Evolutionary conservation across 2,888 invertebrate species (phyloP), one percentile per base, ranked within the genome.

Genomic region (Thereva unica): DNA sequence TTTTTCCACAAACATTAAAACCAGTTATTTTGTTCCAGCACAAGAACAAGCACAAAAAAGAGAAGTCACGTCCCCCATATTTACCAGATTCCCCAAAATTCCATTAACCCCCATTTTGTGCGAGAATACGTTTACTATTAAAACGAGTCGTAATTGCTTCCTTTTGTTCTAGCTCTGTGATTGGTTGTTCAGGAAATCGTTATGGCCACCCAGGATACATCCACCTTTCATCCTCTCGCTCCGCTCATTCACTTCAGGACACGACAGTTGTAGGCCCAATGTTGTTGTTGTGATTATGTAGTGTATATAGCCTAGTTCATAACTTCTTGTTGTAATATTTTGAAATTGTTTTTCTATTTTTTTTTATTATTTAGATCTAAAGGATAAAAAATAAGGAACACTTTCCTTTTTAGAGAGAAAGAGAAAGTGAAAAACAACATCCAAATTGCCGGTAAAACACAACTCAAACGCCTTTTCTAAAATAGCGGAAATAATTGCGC

Each of bases 101-200:
- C 23, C 23, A 23, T 23, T 23, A 23, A 23, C 23, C 23, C 23
- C 23, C 23, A 23, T 23, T 23, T 23, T 23, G 23, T 23, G 23
- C 23, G 23, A n/a, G n/a, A 23, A 23, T 23, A 23, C 23, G 23
- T 23, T 23, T 23, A 23, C 23, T 23, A 23, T 23, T 23, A 23
- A 23, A 23, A 23, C 23, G 23, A 53, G 38, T 64, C 64, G 54
- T 64, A 53, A 64, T 53, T 54, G 54, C 45, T 45, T 53, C 47
- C 64, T 45, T 64, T 64, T 64, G 64, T 64, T 64, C 64, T 64
- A 64, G 45, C 35, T 45, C 54, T 64, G 64, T 64, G 64, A 64
- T 64, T 64, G 64, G 64, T 53, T 54, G 64, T 53, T 64, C 12
- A 23, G 64, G 54, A 54, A 47, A 23, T 23, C 49, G 41, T 50